Percentiles rank a stretch among this genome's conserved stretches.
phyloP scores from a whole-genome alignment of 2,888 invertebrate species.

The Cybosia mesomella region DNA sequence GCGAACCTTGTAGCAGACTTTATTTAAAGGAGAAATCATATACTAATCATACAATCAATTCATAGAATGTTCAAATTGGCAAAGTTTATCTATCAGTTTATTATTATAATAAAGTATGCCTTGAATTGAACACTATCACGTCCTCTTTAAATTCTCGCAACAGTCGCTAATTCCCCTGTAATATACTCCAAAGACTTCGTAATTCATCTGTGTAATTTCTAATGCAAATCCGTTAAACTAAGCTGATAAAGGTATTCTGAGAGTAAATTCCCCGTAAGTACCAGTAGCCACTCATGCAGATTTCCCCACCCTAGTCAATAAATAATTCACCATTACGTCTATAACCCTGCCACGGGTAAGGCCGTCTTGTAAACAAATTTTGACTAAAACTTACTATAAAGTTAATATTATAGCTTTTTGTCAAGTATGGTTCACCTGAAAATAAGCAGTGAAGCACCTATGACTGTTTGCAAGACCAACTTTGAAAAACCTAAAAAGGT shows the following conservation, averaged over 20 bases:
- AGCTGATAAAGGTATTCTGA: slow-evolving; percentile 3
- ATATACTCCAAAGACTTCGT: not conserved
- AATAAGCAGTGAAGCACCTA: not conserved
- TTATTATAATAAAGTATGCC: too few relatives aligned
- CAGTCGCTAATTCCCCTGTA: not conserved
- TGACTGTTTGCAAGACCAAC: not conserved
- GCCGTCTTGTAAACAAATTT: slow-evolving; percentile 4
- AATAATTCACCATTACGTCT: slow-evolving; percentile 16
- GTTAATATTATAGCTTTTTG: not conserved
- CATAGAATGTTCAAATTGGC: too few relatives aligned
- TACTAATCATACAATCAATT: too few relatives aligned
- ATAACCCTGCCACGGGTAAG: slow-evolving; percentile 11
- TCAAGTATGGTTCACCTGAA: not conserved
- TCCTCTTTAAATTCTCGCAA: too few relatives aligned
- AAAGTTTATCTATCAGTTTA: too few relatives aligned
- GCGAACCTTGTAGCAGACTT: too few relatives aligned
- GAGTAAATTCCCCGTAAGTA: slow-evolving; percentile 7
- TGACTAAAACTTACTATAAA: not conserved
- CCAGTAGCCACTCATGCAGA: slow-evolving; percentile 15
- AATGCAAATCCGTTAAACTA: not conserved
- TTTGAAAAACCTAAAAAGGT: not conserved
- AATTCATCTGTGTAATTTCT: not conserved
- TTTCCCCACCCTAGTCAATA: slow-evolving; percentile 13
- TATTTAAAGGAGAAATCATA: too few relatives aligned
- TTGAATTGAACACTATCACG: too few relatives aligned